phyloP scores from a whole-genome alignment of 2,888 invertebrate species.

The Stegana nigrithorax region DNA sequence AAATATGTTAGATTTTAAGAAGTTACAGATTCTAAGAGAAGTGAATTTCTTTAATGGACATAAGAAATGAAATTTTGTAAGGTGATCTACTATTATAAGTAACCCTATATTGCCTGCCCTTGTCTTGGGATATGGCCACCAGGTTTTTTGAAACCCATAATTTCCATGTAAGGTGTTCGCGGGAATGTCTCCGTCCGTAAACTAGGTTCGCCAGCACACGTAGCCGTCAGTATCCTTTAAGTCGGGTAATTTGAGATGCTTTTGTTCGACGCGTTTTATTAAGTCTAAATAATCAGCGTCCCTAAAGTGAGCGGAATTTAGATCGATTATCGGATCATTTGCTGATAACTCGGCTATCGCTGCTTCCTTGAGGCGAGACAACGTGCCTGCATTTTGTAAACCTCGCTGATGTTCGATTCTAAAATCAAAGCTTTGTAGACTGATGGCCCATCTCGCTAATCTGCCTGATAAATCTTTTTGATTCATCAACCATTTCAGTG shows the following conservation, averaged over 20 bases:
- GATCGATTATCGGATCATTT: background rate
- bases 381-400: conserved; percentile 38
- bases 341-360: background rate
- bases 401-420: conserved; percentile 38
- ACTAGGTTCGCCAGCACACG: conserved; percentile 21
- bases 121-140: background rate
- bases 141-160: too few species aligned
- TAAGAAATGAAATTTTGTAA: conserved; percentile 25
- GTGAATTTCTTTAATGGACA: conserved; percentile 5
- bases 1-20: conserved; percentile 24
- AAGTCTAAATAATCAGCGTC: background rate
- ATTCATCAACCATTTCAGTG: conserved; percentile 32
- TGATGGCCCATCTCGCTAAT: conserved; percentile 38
- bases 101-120: conserved; percentile 2
- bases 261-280: too few species aligned
- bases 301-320: background rate
- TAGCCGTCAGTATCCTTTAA: background rate
- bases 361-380: conserved; percentile 27
- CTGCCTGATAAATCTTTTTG: conserved; percentile 41
- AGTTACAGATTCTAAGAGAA: conserved; percentile 7
- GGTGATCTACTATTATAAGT: conserved; percentile 22
- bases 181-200: background rate
- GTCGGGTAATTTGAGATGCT: conserved; percentile 10
- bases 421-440: conserved; percentile 37
- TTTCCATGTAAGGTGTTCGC: conserved; percentile 7